Conservation (phyloP, 2,113 vertebrate species). For the Ictalurus furcatus region DNA sequence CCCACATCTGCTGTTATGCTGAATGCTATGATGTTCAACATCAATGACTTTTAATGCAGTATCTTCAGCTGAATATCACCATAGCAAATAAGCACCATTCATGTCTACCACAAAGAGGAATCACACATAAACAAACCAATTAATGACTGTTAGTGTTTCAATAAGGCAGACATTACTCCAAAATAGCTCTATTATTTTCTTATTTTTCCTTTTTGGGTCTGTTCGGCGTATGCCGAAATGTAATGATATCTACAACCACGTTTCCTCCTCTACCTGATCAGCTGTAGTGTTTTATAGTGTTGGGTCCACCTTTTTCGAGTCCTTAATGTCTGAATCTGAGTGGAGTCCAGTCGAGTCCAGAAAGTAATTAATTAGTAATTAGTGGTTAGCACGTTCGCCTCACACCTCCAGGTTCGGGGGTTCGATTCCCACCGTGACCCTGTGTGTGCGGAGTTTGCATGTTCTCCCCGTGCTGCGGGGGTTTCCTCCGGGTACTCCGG, state of each 20-base stretch:
- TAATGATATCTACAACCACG: neutral
- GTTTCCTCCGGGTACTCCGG: too few species aligned
- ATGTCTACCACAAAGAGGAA: neutral
- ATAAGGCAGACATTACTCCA: neutral
- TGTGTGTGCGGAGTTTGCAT: too few species aligned
- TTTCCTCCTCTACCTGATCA: neutral
- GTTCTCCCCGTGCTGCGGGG: too few species aligned
- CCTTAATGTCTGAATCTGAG: too few species aligned
- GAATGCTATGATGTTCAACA: slow-evolving; percentile 59
- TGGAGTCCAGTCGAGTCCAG: too few species aligned
- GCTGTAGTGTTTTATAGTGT: neutral
- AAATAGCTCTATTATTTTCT: neutral
- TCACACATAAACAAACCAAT: slow-evolving; percentile 34
- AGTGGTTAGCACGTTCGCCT: too few species aligned
- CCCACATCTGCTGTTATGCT: slow-evolving; percentile 43
- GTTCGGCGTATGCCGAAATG: neutral
- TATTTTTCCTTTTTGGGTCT: neutral
- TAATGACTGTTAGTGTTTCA: slow-evolving; percentile 31
- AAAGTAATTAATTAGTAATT: too few species aligned
- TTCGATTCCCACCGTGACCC: too few species aligned
- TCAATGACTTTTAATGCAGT: slow-evolving; percentile 64
- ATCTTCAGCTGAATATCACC: slow-evolving; percentile 45
- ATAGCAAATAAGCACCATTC: slow-evolving; percentile 42
- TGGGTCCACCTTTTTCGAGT: too few species aligned
- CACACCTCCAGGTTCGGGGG: too few species aligned